Evolutionary conservation across 2,797 vertebrate species (phyloP).

Genomic region (Parauchenoglanis ngamensis): DNA sequence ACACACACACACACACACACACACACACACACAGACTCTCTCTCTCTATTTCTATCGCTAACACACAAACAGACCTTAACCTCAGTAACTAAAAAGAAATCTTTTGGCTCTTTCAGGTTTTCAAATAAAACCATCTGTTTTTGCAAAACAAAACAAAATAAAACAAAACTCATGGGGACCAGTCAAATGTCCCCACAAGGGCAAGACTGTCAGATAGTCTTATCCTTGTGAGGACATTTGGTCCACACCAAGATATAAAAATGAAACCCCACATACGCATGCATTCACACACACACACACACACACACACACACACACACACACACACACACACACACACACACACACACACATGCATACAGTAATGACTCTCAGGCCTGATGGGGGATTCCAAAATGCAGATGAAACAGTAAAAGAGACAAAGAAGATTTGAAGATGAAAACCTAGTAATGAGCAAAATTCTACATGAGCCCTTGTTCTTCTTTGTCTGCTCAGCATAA

Average conservation of each 20-base stretch:
- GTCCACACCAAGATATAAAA: background rate
- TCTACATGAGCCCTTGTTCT: background rate
- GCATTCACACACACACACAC: conserved; percentile 5
- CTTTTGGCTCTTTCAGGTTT: background rate
- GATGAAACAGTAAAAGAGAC: conserved; percentile 8
- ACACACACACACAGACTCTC: background rate
- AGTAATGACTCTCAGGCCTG: background rate
- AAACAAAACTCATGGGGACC: background rate
- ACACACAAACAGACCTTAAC: background rate
- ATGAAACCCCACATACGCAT: background rate
- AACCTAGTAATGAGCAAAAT: background rate
- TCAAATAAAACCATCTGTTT: background rate
- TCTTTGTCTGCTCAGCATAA: background rate
- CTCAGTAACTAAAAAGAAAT: background rate
- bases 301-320: conserved; percentile 20
- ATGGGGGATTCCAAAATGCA: conserved; percentile 10
- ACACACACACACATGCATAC: conserved; percentile 6
- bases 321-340: conserved; percentile 13
- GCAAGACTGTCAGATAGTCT: background rate
- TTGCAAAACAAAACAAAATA: background rate
- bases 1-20: background rate
- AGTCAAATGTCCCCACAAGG: background rate
- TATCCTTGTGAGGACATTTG: background rate
- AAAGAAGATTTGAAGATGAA: background rate
- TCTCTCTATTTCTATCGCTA: background rate